Base-by-base conservation (phyloP, 2,113 vertebrate genomes). In the Tinamus guttatus region DNA sequence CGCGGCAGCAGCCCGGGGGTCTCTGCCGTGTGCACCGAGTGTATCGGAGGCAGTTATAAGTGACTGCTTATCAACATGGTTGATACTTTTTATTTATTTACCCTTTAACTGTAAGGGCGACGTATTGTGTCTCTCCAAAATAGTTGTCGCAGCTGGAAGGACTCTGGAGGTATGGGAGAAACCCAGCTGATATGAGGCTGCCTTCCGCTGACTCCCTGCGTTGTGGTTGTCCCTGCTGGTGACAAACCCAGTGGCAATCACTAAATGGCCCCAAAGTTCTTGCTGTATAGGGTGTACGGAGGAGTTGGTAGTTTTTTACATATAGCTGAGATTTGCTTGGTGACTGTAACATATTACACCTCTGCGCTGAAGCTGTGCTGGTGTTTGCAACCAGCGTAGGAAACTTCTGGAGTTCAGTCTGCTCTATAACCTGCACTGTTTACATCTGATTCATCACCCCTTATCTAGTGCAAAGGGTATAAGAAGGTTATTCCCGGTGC, bases 241-340 rank as follows among this genome's bases (percentile, higher is more conserved):
- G 51, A 27, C 24, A 25, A 52, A 24, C 24, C 12, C 51, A 7
- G 25, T 27, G 27, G 52, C 52, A 54, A 16, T 54, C 14, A 7
- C 13, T 8, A 52, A 52, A 27, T 28, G 52, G 52, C 52, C 17
- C 7, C 2, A 24, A 8, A 1, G 22, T 6, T 13, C 63, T 16
- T 28, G 41, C 8, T 34, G 0, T 38, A 14, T 3, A 17, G 4
- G 28, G 19, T 25, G 32, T 11, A 2, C 28, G n/a, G 36, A 2
- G 30, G 9, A 9, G 0, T 4, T 20, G 1, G 1, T 1, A 15
- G 4, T 5, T 13, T 11, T 19, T 18, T 73, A 0, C 1, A 19
- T 16, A 6, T 8, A 14, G 21, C 20, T 1, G 5, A 2, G 17
- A 7, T 2, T 41, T 34, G 83, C 43, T 7, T 5, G 19, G 15